Percentiles rank a stretch among this genome's conserved stretches.
Conservation (phyloP, 2,888 invertebrate species). For the Suillia variegata region DNA sequence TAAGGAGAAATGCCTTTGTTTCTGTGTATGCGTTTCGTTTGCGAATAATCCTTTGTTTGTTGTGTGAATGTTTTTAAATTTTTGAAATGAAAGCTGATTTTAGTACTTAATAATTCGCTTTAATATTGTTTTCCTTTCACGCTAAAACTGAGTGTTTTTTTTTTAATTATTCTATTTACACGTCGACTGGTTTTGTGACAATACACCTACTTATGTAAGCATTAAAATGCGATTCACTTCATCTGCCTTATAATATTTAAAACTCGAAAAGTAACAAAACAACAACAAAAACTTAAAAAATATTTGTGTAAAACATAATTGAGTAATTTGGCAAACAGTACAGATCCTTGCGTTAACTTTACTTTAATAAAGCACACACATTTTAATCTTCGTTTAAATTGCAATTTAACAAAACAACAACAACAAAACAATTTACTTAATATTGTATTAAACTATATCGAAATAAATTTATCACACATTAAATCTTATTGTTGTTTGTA, state of each 20-base stretch:
- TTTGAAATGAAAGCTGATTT: no score
- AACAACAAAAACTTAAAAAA: conserved; percentile 18
- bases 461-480: not conserved
- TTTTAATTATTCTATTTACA: not conserved
- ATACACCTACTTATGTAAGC: conserved; percentile 29
- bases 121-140: not conserved
- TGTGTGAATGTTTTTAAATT: not conserved
- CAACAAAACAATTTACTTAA: conserved; percentile 1
- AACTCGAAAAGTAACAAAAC: no score
- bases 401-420: conserved; percentile 36
- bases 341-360: not conserved
- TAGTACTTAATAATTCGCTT: not conserved
- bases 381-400: conserved; percentile 20
- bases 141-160: not conserved
- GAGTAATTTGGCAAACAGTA: not conserved
- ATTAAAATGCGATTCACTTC: conserved; percentile 10
- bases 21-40: no score
- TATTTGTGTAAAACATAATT: not conserved
- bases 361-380: conserved; percentile 6
- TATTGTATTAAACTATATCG: conserved; percentile 22
- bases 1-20: no score
- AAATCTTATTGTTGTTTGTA: not conserved
- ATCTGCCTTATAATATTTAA: conserved; percentile 51
- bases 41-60: not conserved
- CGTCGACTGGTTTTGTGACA: conserved; percentile 43